Percentiles rank a stretch among this genome's conserved stretches.
phyloP scores from a whole-genome alignment of 2,113 vertebrate species.

The Aldabrachelys gigantea region DNA sequence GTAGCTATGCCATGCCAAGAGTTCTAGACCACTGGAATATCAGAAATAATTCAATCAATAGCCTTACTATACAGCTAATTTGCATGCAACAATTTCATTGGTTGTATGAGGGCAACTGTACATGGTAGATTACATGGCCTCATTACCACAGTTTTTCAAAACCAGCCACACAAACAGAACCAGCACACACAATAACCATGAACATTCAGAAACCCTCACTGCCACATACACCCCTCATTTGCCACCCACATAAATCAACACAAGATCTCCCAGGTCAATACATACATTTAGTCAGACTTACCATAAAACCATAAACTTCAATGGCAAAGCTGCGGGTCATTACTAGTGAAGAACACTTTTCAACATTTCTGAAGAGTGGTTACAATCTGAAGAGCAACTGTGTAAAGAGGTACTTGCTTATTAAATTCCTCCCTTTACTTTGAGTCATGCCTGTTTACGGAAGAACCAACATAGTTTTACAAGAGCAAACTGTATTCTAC shows the following conservation, averaged over 20 bases:
- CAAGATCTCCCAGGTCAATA: not conserved
- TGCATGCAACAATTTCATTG: not conserved
- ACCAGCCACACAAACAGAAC: not conserved
- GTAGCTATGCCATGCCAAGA: not conserved
- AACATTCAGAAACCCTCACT: not conserved
- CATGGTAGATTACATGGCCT: not conserved
- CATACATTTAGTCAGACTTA: not conserved
- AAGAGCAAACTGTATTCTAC: slow-evolving; percentile 27
- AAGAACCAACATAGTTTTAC: slow-evolving; percentile 60
- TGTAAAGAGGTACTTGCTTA: slow-evolving; percentile 66
- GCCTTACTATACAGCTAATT: not conserved
- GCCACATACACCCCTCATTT: not conserved
- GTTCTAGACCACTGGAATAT: not conserved
- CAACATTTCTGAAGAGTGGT: not conserved
- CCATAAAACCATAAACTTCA: not conserved
- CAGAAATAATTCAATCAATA: not conserved
- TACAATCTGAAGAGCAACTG: slow-evolving; percentile 43
- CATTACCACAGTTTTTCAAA: not conserved
- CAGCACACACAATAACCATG: not conserved
- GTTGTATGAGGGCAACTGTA: not conserved
- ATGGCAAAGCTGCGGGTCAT: not conserved
- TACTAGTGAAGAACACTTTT: not conserved
- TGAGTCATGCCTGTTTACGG: slow-evolving; percentile 57
- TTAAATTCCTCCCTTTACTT: slow-evolving; percentile 37
- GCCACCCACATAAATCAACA: not conserved